These are phyloP conservation scores for Alca torda DNA, from an alignment of 2,797 vertebrate species.

Conservation along the genomic window DNA sequence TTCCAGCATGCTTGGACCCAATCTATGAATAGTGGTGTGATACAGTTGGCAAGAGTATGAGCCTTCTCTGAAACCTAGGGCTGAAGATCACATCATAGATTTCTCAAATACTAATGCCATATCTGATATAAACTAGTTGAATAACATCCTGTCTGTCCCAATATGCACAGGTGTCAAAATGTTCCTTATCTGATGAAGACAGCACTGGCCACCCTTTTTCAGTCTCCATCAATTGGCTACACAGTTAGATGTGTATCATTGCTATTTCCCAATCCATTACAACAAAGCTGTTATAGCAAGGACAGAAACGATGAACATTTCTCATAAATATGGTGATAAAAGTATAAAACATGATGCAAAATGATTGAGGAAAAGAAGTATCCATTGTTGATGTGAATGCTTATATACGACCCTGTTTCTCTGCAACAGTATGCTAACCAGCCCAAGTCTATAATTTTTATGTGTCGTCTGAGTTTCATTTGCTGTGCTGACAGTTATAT, in stretches of 20 bases:
- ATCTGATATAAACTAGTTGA: not conserved
- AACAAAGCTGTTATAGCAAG: not conserved
- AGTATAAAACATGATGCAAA: not conserved
- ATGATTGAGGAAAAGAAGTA: not conserved
- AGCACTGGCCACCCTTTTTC: not conserved
- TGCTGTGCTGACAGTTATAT: not conserved
- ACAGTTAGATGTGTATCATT: not conserved
- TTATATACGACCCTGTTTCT: not conserved
- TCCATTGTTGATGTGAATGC: not conserved
- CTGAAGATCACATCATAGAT: not conserved
- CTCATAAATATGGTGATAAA: not conserved
- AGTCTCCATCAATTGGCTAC: not conserved
- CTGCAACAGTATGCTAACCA: not conserved
- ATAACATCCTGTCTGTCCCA: not conserved
- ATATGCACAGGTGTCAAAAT: not conserved
- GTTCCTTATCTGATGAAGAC: not conserved
- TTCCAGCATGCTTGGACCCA: not conserved
- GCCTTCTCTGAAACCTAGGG: not conserved
- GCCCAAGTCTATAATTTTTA: not conserved
- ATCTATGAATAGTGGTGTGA: not conserved
- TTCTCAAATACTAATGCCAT: not conserved
- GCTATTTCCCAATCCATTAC: not conserved
- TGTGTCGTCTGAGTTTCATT: not conserved
- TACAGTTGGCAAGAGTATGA: not conserved
- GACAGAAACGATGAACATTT: not conserved